A percentile compares a stretch with the other conserved stretches of the same genome.
Evolutionary conservation across 2,797 vertebrate genomes (phyloP).

Genomic region (Tragopan temminckii): DNA sequence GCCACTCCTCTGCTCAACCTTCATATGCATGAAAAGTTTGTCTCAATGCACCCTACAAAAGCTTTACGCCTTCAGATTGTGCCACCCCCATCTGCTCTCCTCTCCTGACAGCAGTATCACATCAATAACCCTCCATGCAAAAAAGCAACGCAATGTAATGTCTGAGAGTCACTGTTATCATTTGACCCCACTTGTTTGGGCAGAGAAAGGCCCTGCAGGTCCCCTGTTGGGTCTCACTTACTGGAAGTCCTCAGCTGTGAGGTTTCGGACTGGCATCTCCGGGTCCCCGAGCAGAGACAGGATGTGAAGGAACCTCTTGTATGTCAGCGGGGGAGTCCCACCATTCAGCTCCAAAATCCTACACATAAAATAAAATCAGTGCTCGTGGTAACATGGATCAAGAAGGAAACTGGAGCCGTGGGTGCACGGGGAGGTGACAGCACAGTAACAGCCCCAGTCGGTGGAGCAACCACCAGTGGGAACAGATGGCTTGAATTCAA

Average conservation of each 20-base stretch:
- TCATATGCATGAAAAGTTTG: too few species aligned
- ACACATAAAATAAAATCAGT: neutral
- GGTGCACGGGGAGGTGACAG: neutral
- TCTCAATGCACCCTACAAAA: too few species aligned
- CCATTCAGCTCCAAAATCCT: conserved; percentile 72
- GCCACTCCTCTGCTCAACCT: too few species aligned
- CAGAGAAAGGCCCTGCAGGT: neutral
- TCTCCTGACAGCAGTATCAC: neutral
- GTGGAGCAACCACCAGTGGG: too few species aligned
- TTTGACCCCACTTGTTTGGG: neutral
- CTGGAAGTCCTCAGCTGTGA: conserved; percentile 65
- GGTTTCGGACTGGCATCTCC: conserved; percentile 54
- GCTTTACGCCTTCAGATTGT: too few species aligned
- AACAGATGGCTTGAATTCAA: neutral
- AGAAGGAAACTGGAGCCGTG: neutral
- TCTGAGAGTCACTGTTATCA: rapidly evolving
- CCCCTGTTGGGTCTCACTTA: conserved; percentile 19
- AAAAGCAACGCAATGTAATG: neutral
- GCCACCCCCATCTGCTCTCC: neutral
- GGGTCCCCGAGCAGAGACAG: conserved; percentile 73
- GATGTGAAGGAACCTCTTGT: conserved; percentile 76
- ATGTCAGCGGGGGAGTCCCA: conserved; percentile 70
- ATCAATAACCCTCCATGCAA: rapidly evolving
- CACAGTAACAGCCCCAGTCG: neutral
- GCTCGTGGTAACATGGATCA: neutral